Base-by-base conservation (phyloP, 1,140 invertebrate genomes). In the Chlorops oryzae region DNA sequence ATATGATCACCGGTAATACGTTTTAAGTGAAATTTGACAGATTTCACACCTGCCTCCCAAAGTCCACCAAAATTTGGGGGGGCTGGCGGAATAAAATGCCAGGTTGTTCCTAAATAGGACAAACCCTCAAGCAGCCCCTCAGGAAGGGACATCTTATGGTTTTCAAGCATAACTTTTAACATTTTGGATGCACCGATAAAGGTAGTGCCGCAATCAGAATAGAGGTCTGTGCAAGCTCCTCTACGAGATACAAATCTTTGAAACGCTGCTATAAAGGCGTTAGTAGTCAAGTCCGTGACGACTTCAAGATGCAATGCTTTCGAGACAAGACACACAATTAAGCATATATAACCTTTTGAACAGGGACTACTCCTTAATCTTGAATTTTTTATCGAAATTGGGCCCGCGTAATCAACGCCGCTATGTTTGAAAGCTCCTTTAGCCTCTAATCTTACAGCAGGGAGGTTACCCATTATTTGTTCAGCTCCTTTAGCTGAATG, bases 161-260 rank as follows among this genome's bases (percentile, higher is more conserved):
- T n/a, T n/a, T n/a, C n/a, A n/a, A n/a, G n/a, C n/a, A n/a, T n/a
- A n/a, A n/a, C n/a, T n/a, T n/a, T n/a, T n/a, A 50, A 20, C 15
- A 28, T 27, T 42, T 41, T 49, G 18, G 17, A 24, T 13, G 39
- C 27, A 15, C 63, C 54, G 7, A 62, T 48, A 47, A 73, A 72
- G 21, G 61, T 64, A 15, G 56, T 65, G 0, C 62, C 70, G 42
- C 70, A 66, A 47, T 75, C 70, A 7, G 58, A 61, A 39, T 53
- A 66, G 6, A 73, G 17, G 13, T 58, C 41, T 2, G 38, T 41
- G 28, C 58, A 58, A 15, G 47, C 37, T 7, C 65, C 68, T 32
- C 66, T 43, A 28, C 70, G 46, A 0, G 62, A 52, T 1, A 63
- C 53, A 50, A 75, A 73, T 21, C 65, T 25, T 42, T 55, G 53